Evolutionary conservation across 1,140 invertebrate species (phyloP).

Genomic region (Saccostrea echinata): DNA sequence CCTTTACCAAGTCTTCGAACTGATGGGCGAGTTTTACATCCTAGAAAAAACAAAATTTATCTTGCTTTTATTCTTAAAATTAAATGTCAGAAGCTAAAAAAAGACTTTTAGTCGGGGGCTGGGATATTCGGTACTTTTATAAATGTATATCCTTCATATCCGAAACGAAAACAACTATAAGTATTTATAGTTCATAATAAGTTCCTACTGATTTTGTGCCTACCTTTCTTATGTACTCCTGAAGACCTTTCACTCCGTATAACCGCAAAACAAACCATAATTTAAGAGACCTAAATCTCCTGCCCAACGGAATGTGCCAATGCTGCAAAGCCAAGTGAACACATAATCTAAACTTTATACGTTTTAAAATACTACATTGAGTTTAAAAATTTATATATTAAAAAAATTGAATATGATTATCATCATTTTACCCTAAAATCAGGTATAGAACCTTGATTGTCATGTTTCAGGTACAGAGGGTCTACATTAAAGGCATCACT

Average conservation of each 20-base stretch:
- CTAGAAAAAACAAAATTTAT: constrained; percentile 5
- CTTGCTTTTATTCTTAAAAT: no score
- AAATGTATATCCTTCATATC: no score
- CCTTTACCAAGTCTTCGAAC: constrained; percentile 52
- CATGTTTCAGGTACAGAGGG: constrained; percentile 88
- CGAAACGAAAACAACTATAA: no score
- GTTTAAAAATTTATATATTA: no score
- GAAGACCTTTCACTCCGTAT: constrained; percentile 87
- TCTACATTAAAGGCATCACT: constrained; percentile 95
- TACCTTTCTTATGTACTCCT: constrained; percentile 88
- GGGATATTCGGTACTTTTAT: no score
- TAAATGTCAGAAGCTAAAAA: neutral
- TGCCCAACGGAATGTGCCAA: constrained; percentile 95
- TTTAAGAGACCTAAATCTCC: constrained; percentile 95
- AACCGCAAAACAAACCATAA: constrained; percentile 95
- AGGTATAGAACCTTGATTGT: constrained; percentile 80
- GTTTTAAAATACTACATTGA: neutral
- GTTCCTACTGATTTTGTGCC: no score
- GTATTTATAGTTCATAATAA: no score
- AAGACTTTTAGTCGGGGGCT: neutral
- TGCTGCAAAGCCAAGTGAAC: constrained; percentile 83
- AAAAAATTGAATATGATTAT: neutral
- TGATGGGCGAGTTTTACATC: constrained; percentile 55
- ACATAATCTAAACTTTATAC: neutral
- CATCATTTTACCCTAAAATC: constrained; percentile 82